These are phyloP conservation scores for Cotesia vestalis DNA, from an alignment of 1,140 invertebrate genomes.

Conservation along the genomic window DNA sequence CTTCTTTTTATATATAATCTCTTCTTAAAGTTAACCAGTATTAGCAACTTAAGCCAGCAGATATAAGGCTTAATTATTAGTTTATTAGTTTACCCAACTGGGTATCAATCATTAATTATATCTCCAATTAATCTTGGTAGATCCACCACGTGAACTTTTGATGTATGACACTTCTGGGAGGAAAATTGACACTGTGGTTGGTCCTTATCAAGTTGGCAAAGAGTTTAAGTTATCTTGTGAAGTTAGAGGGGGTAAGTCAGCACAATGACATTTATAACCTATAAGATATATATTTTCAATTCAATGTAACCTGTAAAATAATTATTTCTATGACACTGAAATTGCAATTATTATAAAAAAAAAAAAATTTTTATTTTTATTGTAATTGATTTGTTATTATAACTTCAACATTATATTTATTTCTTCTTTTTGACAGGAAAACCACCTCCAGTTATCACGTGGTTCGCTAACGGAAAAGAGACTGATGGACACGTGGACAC, in stretches of 20 bases:
- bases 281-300: no score
- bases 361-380: no score
- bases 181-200: slow-evolving; percentile 78
- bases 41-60: not conserved
- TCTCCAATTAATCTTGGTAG: slow-evolving; percentile 69
- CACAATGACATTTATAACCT: no score
- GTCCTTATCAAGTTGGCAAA: slow-evolving; percentile 83
- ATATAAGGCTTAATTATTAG: not conserved
- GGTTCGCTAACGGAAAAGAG: slow-evolving; percentile 77
- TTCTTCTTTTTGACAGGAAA: slow-evolving; percentile 71
- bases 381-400: no score
- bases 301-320: no score
- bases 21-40: not conserved
- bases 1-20: not conserved
- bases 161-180: slow-evolving; percentile 84
- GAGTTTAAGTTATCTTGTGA: slow-evolving; percentile 86
- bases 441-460: slow-evolving; percentile 80
- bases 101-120: slow-evolving; percentile 15
- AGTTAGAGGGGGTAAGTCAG: slow-evolving; percentile 83
- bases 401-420: not conserved
- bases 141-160: slow-evolving; percentile 84
- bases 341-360: no score
- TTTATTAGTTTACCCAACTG: not conserved
- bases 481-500: slow-evolving; percentile 66
- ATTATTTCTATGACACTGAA: no score